Evolutionary conservation across 1,140 invertebrate genomes (phyloP), one percentile per base, ranked within the genome.

Genomic region (Zaprionus gabonicus): DNA sequence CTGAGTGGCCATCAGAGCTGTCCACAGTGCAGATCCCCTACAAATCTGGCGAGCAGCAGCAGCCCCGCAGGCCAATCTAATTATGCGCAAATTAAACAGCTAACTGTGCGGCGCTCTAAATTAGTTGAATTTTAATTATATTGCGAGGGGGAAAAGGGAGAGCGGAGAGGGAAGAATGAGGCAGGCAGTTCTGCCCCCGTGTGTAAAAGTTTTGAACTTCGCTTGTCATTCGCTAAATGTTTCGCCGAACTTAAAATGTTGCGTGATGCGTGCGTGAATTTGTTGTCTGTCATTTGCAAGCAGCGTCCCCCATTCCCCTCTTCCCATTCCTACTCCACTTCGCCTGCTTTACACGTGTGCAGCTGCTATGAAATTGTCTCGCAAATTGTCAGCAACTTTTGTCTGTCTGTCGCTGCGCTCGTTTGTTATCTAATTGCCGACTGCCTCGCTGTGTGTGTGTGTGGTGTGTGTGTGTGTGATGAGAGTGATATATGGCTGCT

Each of bases 31-130:
- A 23, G 9, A 49, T 9, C 20, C 46, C 10, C 46, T 23, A 25
- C 46, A 23, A 49, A 49, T 25, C 46, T 4, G 20, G 20, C 46
- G 25, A 51, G 9, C 44, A 5, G 62, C 66, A 66, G 62, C 66
- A 66, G 41, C 73, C 41, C 60, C 44, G 20, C 20, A 60, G 31
- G 60, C 23, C 62, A 58, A 74, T 66, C 66, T 78, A 80, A 80
- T 80, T 80, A 78, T 59, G 66, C 70, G 44, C 75, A 74, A 80
- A 80, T 80, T 80, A 78, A 71, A 44, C 75, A 68, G 75, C 75
- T 78, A 78, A 80, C 64, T 74, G 70, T 62, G 78, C 64, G 65
- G 63, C 67, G 20, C 17, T 66, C 56, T 63, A 78, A 78, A 80
- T 80, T 70, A 80, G 75, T 74, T 78, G 70, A 63, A 78, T 69